phyloP scores from a whole-genome alignment of 2,888 invertebrate genomes.

The Parnassius glacialis region DNA sequence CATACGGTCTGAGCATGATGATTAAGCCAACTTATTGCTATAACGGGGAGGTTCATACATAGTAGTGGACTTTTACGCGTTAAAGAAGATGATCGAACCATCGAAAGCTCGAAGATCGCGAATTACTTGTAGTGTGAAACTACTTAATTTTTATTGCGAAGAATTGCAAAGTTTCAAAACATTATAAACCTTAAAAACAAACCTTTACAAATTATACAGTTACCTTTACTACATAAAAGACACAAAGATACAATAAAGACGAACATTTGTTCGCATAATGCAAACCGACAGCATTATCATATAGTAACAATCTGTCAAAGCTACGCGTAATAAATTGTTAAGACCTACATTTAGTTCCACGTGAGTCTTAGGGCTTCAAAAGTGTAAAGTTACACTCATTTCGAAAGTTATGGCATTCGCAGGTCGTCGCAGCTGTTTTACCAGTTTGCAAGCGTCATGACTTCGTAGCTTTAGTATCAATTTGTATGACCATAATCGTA shows the following conservation, averaged over 20 bases:
- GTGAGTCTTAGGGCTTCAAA: slow-evolving; percentile 16
- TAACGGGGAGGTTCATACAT: no score
- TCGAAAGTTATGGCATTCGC: not conserved
- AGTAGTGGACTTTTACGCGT: no score
- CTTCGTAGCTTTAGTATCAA: not conserved
- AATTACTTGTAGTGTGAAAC: no score
- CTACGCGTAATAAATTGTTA: slow-evolving; percentile 21
- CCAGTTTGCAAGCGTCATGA: slow-evolving; percentile 8
- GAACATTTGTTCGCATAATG: slow-evolving; percentile 1
- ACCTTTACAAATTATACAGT: no score
- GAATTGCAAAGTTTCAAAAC: not conserved
- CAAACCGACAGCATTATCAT: not conserved
- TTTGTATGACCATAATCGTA: slow-evolving; percentile 6
- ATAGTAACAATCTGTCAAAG: slow-evolving; percentile 7
- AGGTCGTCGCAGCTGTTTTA: slow-evolving; percentile 3
- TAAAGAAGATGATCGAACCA: no score
- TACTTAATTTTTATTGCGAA: not conserved
- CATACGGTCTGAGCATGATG: no score
- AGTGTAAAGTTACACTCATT: slow-evolving; percentile 23
- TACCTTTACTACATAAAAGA: not conserved
- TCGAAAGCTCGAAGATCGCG: no score
- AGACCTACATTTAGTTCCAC: slow-evolving; percentile 22
- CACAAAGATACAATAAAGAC: not conserved
- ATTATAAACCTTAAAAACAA: no score
- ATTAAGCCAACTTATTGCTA: no score